Conservation (phyloP, 2,797 vertebrate species). For the Gephyroberyx darwinii region DNA sequence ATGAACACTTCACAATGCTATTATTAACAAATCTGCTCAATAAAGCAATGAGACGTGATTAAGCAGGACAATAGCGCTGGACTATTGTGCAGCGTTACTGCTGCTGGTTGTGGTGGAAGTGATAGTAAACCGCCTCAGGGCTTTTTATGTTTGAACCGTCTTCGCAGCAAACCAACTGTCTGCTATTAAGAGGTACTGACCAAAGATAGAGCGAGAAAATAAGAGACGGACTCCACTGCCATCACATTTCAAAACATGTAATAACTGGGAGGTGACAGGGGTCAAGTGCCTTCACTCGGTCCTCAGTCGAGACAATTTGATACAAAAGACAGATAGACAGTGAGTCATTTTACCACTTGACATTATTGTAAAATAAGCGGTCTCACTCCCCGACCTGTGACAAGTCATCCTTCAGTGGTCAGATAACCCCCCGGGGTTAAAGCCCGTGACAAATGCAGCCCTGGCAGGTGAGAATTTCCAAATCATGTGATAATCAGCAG, state of each 20-base stretch:
- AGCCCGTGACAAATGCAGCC: conserved; percentile 22
- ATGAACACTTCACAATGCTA: conserved; percentile 57
- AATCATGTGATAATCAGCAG: conserved; percentile 1
- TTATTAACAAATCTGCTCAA: conserved; percentile 66
- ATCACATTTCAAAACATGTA: conserved; percentile 65
- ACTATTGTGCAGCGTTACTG: conserved; percentile 5
- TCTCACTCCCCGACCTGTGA: conserved; percentile 31
- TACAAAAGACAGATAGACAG: conserved; percentile 52
- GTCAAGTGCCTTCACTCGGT: conserved; percentile 70
- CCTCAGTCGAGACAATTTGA: conserved; percentile 65
- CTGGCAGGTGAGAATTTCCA: conserved; percentile 20
- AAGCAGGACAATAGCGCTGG: conserved; percentile 43
- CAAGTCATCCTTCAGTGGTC: conserved; percentile 50
- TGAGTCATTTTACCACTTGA: conserved; percentile 62
- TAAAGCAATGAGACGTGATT: conserved; percentile 63
- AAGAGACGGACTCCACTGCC: conserved; percentile 36
- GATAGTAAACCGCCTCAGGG: conserved; percentile 27
- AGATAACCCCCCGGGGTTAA: conserved; percentile 28
- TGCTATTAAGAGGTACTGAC: conserved; percentile 23
- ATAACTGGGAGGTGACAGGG: conserved; percentile 66
- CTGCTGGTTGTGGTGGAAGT: neutral
- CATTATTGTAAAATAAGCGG: conserved; percentile 67
- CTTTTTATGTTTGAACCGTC: conserved; percentile 31
- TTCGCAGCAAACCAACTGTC: conserved; percentile 6
- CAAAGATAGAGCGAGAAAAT: conserved; percentile 44